Evolutionary conservation across 1,140 invertebrate genomes (phyloP).

Genomic region (Heliconius melpomene): DNA sequence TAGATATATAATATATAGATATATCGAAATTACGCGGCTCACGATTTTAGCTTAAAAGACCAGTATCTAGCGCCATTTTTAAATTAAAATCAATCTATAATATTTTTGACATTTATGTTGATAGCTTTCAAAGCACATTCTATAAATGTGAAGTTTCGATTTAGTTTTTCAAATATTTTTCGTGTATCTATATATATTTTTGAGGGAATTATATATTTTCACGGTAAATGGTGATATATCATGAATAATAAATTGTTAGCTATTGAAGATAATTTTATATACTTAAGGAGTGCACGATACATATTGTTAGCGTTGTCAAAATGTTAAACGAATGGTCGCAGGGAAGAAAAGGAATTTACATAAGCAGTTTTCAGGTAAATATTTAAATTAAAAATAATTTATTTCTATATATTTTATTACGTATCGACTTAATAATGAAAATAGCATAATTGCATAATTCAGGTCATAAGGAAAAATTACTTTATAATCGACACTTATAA

Average conservation of each 20-base stretch:
- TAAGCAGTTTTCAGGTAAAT: conserved; percentile 64
- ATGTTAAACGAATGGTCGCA: conserved; percentile 78
- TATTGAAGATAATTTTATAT: conserved; percentile 42
- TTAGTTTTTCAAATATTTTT: conserved; percentile 78
- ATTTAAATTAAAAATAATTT: conserved; percentile 9
- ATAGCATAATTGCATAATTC: neutral
- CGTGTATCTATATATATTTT: conserved; percentile 75
- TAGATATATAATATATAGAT: no score
- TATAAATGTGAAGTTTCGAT: conserved; percentile 75
- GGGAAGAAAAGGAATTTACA: conserved; percentile 46
- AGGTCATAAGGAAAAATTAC: neutral
- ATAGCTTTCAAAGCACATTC: conserved; percentile 61
- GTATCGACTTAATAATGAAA: neutral
- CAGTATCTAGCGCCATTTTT: neutral
- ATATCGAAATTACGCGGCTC: no score
- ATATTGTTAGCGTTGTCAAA: conserved; percentile 56
- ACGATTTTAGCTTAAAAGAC: neutral
- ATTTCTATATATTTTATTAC: neutral
- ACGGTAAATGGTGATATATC: conserved; percentile 70
- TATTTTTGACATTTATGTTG: conserved; percentile 60
- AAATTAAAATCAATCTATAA: conserved; percentile 42
- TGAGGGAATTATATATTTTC: conserved; percentile 77
- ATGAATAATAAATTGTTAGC: conserved; percentile 71
- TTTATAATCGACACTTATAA: conserved; percentile 7
- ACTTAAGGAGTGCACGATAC: conserved; percentile 48